A percentile compares a stretch with the other conserved stretches of the same genome.
Evolutionary conservation across 2,113 vertebrate genomes (phyloP).

Genomic region (Mobula birostris): DNA sequence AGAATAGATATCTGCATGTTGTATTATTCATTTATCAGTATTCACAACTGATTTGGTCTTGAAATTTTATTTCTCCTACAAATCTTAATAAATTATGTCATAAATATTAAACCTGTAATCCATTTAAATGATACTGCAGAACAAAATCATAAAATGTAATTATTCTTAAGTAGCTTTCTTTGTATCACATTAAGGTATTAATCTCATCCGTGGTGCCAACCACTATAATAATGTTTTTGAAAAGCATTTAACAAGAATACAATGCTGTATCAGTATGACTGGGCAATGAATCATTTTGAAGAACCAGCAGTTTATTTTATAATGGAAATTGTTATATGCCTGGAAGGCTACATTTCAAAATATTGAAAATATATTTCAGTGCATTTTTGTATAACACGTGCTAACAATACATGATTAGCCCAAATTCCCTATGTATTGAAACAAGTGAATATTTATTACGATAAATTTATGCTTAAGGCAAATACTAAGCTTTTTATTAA

Average conservation of each 20-base stretch:
- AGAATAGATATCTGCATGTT: not conserved
- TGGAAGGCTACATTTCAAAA: slow-evolving; percentile 35
- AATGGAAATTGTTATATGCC: slow-evolving; percentile 37
- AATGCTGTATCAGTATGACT: slow-evolving; percentile 31
- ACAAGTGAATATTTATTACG: slow-evolving; percentile 21
- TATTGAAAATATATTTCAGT: slow-evolving; percentile 36
- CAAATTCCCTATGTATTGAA: slow-evolving; percentile 16
- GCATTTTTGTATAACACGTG: slow-evolving; percentile 1
- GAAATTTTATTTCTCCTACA: not conserved
- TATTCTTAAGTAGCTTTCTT: slow-evolving; percentile 37
- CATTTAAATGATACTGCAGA: slow-evolving; percentile 26
- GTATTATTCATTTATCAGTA: slow-evolving; percentile 22
- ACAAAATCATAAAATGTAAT: slow-evolving; percentile 34
- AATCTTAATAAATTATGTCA: slow-evolving; percentile 19
- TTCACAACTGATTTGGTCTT: slow-evolving; percentile 2
- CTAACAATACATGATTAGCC: slow-evolving; percentile 31
- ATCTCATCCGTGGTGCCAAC: not conserved
- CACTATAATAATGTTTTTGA: slow-evolving; percentile 32
- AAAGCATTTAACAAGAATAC: slow-evolving; percentile 34
- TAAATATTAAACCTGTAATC: slow-evolving; percentile 36
- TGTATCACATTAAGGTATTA: slow-evolving; percentile 31
- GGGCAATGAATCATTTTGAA: slow-evolving; percentile 35
- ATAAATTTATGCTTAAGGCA: slow-evolving; percentile 1
- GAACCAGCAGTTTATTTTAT: slow-evolving; percentile 28
- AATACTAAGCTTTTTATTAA: not conserved